phyloP scores from a whole-genome alignment of 2,888 invertebrate genomes.

The Lasioglossum marginatum region DNA sequence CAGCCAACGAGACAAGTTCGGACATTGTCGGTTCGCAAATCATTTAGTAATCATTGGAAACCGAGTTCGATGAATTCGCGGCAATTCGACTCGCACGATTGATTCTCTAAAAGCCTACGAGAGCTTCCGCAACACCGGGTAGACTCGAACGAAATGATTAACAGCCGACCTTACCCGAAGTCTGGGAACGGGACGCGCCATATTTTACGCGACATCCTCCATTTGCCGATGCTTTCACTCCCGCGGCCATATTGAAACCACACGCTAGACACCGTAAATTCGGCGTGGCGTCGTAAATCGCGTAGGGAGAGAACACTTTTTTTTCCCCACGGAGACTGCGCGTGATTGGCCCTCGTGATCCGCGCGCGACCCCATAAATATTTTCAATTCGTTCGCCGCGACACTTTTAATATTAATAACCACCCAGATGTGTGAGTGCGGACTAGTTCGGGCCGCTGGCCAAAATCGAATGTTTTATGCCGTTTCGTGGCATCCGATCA shows the following conservation, averaged over 20 bases:
- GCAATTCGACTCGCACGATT: not conserved
- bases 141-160: constrained; percentile 1
- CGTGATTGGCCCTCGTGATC: constrained; percentile 7
- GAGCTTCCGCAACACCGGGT: not conserved
- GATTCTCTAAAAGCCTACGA: not conserved
- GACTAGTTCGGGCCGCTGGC: not conserved
- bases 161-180: not conserved
- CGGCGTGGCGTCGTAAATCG: constrained; percentile 28
- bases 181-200: constrained; percentile 5
- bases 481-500: not conserved
- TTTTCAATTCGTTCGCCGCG: not conserved
- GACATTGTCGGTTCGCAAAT: not conserved
- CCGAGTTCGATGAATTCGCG: not conserved
- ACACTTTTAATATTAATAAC: constrained; percentile 15
- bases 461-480: constrained; percentile 10
- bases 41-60: not conserved
- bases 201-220: constrained; percentile 54
- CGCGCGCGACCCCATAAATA: not conserved
- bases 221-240: constrained; percentile 44
- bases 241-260: constrained; percentile 29
- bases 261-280: constrained; percentile 46
- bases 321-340: not conserved
- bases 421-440: not conserved
- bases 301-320: not conserved
- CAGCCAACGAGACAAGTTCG: not conserved